Percentiles rank a stretch among this genome's conserved stretches.
Evolutionary conservation across 2,797 vertebrate species (phyloP).

Genomic region (Galago senegalensis): DNA sequence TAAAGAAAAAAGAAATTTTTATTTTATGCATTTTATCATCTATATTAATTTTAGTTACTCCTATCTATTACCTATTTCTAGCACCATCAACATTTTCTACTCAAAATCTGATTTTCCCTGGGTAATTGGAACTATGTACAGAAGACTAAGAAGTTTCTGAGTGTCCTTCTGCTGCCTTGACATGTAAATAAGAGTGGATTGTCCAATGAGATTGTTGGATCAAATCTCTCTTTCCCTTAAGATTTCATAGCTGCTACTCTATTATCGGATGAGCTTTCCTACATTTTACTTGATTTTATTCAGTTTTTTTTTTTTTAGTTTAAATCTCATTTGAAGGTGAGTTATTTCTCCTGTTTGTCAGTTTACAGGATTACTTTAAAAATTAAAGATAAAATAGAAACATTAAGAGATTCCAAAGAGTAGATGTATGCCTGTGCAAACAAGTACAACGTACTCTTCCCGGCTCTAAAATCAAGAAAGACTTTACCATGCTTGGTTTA

Average conservation of each 20-base stretch:
- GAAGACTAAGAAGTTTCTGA: background rate
- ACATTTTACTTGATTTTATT: background rate
- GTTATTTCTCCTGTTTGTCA: background rate
- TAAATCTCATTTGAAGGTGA: background rate
- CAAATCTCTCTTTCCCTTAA: background rate
- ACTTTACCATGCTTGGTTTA: background rate
- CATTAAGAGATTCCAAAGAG: background rate
- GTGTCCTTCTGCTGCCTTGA: background rate
- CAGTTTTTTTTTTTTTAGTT: background rate
- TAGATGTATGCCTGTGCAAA: background rate
- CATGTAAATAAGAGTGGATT: background rate
- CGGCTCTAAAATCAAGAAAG: background rate
- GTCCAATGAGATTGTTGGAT: background rate
- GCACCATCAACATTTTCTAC: background rate
- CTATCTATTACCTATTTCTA: background rate
- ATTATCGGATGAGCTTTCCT: background rate
- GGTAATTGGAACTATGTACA: background rate
- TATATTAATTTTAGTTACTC: background rate
- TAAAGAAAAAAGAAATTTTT: background rate
- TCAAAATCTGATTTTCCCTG: background rate
- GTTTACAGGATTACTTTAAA: background rate
- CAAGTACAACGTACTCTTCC: background rate
- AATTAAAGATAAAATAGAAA: background rate
- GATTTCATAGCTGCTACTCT: background rate
- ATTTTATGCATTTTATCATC: background rate